These are phyloP conservation scores for Muntiacus muntjak DNA, from an alignment of 2,113 vertebrate genomes.

Conservation along the genomic window DNA sequence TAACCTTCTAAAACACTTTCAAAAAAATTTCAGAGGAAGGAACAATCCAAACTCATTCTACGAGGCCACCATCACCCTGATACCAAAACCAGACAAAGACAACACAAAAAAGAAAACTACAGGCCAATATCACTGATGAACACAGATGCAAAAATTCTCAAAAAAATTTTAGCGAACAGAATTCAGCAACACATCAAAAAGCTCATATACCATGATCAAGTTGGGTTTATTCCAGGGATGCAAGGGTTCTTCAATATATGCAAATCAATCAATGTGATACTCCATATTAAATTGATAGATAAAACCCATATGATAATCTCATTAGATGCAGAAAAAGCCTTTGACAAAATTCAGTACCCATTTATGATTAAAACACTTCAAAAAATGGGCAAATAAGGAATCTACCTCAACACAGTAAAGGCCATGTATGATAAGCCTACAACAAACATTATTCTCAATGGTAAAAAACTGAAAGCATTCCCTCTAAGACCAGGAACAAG, in stretches of 20 bases:
- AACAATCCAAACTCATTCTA: not conserved
- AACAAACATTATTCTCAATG: not conserved
- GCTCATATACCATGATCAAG: not conserved
- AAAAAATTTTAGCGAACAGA: not conserved
- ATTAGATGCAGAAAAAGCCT: not conserved
- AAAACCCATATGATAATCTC: not conserved
- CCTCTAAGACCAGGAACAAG: not conserved
- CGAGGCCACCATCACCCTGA: not conserved
- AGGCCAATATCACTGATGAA: not conserved
- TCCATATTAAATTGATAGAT: not conserved
- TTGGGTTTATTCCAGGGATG: not conserved
- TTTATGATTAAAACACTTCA: not conserved
- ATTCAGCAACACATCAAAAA: not conserved
- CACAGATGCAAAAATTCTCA: not conserved
- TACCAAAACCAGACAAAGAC: not conserved
- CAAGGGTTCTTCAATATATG: not conserved
- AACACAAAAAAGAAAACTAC: not conserved
- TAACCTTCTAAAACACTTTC: not conserved
- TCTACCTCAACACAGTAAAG: not conserved
- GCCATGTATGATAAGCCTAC: not conserved
- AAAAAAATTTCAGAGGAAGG: not conserved
- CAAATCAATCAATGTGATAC: not conserved
- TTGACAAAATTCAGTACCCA: not conserved
- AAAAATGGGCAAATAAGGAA: not conserved
- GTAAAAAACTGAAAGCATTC: not conserved